These are phyloP conservation scores for Tachystola acroxantha DNA, from an alignment of 2,888 invertebrate genomes.

Conservation along the genomic window DNA sequence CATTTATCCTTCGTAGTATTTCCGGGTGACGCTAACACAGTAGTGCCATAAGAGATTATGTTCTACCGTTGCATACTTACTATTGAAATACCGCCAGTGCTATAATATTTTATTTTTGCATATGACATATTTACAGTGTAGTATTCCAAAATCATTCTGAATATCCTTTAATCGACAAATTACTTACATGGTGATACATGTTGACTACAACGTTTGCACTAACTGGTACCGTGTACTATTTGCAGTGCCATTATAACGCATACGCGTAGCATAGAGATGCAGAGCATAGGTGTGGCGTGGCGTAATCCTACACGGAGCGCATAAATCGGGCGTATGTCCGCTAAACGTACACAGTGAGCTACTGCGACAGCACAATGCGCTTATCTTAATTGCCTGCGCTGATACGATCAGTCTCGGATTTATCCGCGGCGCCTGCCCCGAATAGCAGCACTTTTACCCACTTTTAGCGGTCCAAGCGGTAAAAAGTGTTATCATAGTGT, in stretches of 20 bases:
- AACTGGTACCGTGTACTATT: no score
- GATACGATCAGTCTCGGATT: constrained; percentile 63
- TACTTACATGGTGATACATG: no score
- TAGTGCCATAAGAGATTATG: no score
- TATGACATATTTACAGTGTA: no score
- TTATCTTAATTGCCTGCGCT: constrained; percentile 71
- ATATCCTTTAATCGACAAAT: no score
- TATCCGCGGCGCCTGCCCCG: constrained; percentile 50
- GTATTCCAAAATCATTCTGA: no score
- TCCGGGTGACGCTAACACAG: no score
- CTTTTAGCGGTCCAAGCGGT: constrained; percentile 37
- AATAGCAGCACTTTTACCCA: constrained; percentile 37
- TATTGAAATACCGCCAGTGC: no score
- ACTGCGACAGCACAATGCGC: constrained; percentile 61
- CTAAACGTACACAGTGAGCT: constrained; percentile 51
- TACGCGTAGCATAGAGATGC: not conserved
- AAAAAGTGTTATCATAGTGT: constrained; percentile 56
- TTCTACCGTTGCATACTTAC: no score
- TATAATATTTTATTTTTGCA: no score
- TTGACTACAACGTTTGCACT: no score
- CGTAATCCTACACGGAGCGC: constrained; percentile 33
- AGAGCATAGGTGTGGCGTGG: constrained; percentile 8
- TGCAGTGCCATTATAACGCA: not conserved
- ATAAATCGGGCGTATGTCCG: constrained; percentile 51
- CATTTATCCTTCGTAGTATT: no score